A percentile compares a stretch with the other conserved stretches of the same genome.
Evolutionary conservation across 2,888 invertebrate genomes (phyloP).

Genomic region (Cybosia mesomella): DNA sequence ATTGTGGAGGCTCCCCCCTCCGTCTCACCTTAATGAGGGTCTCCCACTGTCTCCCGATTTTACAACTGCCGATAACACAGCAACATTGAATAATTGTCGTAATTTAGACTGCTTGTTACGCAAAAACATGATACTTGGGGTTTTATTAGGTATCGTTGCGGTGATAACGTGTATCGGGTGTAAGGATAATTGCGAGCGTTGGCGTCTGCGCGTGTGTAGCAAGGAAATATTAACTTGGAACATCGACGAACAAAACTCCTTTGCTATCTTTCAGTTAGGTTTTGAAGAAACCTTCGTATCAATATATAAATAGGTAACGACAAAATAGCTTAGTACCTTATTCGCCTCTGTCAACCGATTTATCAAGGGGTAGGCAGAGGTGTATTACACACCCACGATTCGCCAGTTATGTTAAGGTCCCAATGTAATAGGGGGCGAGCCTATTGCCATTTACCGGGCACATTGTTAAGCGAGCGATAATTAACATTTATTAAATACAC

Average conservation of each 20-base stretch:
- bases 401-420: too few species aligned
- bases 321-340: too few species aligned
- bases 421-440: too few species aligned
- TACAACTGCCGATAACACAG: constrained; percentile 83
- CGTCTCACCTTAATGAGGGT: constrained; percentile 75
- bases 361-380: too few species aligned
- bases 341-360: too few species aligned
- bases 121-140: constrained; percentile 76
- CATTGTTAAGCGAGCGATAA: too few species aligned
- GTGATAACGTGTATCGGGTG: constrained; percentile 63
- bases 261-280: neutral
- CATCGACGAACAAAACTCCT: neutral
- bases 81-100: constrained; percentile 86
- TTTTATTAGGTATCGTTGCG: constrained; percentile 75
- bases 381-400: too few species aligned
- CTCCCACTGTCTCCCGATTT: constrained; percentile 73
- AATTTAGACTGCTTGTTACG: constrained; percentile 82
- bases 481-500: too few species aligned
- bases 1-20: constrained; percentile 49
- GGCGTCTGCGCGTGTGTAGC: constrained; percentile 20
- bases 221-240: constrained; percentile 7
- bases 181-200: constrained; percentile 45
- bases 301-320: too few species aligned
- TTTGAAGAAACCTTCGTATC: neutral
- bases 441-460: too few species aligned